Evolutionary conservation across 1,140 invertebrate species (phyloP).

Genomic region (Brevipalpus yothersi): DNA sequence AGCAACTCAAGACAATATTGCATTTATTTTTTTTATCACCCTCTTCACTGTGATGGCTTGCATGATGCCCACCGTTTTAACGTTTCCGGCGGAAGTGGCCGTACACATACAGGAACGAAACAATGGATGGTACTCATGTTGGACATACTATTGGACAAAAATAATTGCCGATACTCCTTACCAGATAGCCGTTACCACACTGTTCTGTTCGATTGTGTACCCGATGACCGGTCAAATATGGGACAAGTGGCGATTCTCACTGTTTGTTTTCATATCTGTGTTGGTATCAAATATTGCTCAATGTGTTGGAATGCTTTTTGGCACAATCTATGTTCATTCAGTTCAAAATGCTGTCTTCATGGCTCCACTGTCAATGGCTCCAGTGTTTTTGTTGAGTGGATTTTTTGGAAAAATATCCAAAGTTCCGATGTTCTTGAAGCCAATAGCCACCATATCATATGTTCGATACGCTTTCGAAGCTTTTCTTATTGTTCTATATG

Average conservation of each 20-base stretch:
- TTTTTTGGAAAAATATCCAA: conserved; percentile 83
- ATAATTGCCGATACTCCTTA: conserved; percentile 83
- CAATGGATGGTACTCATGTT: conserved; percentile 71
- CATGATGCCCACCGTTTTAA: conserved; percentile 7
- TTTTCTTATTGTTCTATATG: conserved; percentile 65
- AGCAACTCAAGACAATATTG: conserved; percentile 4
- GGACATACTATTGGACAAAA: conserved; percentile 84
- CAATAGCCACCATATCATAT: conserved; percentile 66
- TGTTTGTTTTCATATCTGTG: conserved; percentile 63
- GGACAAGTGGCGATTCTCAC: conserved; percentile 53
- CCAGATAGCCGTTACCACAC: conserved; percentile 61
- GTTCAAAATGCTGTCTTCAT: conserved; percentile 47
- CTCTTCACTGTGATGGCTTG: conserved; percentile 7
- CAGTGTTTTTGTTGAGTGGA: conserved; percentile 55
- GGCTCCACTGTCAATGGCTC: conserved; percentile 61
- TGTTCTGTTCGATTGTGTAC: conserved; percentile 78
- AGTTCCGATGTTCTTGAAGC: conserved; percentile 60
- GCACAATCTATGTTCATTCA: conserved; percentile 18
- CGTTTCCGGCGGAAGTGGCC: conserved; percentile 7
- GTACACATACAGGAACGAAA: conserved; percentile 6
- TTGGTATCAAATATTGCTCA: conserved; percentile 73
- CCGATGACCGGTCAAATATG: conserved; percentile 80
- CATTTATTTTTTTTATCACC: conserved; percentile 6
- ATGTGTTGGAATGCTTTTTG: conserved; percentile 69
- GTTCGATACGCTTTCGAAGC: conserved; percentile 76